phyloP scores from a whole-genome alignment of 2,797 vertebrate species.

The Euphonia xanthogaster region DNA sequence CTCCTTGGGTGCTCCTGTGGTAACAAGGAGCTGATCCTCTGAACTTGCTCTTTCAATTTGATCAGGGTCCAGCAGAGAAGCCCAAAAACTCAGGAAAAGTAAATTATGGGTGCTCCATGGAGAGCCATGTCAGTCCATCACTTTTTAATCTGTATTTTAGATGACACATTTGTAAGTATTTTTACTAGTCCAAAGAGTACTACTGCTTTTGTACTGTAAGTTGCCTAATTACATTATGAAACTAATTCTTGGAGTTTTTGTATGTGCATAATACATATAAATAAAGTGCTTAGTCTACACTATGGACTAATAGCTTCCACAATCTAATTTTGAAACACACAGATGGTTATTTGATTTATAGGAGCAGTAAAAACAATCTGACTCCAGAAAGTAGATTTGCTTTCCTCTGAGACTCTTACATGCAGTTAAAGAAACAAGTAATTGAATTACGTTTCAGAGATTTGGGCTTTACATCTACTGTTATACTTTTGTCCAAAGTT shows the following conservation, averaged over 20 bases:
- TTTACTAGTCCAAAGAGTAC: background rate
- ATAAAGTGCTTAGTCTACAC: constrained; percentile 56
- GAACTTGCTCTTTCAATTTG: background rate
- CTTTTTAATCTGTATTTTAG: background rate
- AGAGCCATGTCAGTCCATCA: background rate
- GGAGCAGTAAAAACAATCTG: constrained; percentile 46
- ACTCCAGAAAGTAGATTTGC: constrained; percentile 55
- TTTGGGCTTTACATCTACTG: background rate
- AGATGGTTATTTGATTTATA: constrained; percentile 68
- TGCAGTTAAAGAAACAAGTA: constrained; percentile 46
- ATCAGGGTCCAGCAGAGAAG: background rate
- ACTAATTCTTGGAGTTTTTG: background rate
- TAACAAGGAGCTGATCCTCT: background rate
- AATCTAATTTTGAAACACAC: constrained; percentile 58
- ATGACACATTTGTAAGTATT: background rate
- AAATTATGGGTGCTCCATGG: background rate
- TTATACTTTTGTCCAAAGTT: constrained; percentile 5
- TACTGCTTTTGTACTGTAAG: background rate
- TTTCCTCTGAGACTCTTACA: constrained; percentile 37
- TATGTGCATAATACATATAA: background rate
- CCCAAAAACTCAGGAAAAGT: background rate
- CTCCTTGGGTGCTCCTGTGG: background rate
- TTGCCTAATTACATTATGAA: constrained; percentile 1
- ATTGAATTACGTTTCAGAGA: constrained; percentile 26
- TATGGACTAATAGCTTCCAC: constrained; percentile 40